Evolutionary conservation across 2,113 vertebrate species (phyloP), one percentile per base, ranked within the genome.

Genomic region (Regulus satrapa): DNA sequence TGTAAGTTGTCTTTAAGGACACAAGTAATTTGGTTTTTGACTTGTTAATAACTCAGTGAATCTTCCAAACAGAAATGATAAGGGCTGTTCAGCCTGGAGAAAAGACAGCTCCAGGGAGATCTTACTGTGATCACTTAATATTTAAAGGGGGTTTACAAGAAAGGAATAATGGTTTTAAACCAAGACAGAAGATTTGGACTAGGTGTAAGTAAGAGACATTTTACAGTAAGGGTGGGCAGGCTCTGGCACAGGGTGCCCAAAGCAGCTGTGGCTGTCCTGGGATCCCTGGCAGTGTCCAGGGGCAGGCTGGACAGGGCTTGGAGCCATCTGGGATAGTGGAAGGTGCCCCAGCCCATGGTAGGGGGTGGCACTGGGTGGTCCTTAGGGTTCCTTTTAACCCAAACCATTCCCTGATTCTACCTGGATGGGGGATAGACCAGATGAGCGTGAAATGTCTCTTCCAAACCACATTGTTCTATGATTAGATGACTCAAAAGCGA

Each of bases 221-320:
- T 62, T 12, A 45, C 5, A 5, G 4, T 9, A 2, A 38, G 19
- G 13, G 6, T 46, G 9, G 6, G 2, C 0, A 68, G 25, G 23
- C 20, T 38, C 8, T 24, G 14, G 20, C 13, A 76, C 2, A 55
- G 6, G 11, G 2, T 80, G 23, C 14, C 29, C 29, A 55, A 17
- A 4, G 14, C 3, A 10, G 25, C 0, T 11, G 41, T 5, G 24
- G 18, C 40, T 56, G 34, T 3, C 14, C 13, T 43, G n/a, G 29
- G 34, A 63, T 11, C 5, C 26, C 12, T 62, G 7, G 14, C 5
- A 48, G 8, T 11, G 8, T 7, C 28, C 34, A 5, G 51, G 8
- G 26, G 8, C 26, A 80, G 49, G 20, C 0, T 54, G 28, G 38
- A 56, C 0, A 0, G 9, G 3, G 25, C 46, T 82, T 15, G 31